Base-by-base conservation (phyloP, 2,888 invertebrate species). In the Amphiduros pacificus region DNA sequence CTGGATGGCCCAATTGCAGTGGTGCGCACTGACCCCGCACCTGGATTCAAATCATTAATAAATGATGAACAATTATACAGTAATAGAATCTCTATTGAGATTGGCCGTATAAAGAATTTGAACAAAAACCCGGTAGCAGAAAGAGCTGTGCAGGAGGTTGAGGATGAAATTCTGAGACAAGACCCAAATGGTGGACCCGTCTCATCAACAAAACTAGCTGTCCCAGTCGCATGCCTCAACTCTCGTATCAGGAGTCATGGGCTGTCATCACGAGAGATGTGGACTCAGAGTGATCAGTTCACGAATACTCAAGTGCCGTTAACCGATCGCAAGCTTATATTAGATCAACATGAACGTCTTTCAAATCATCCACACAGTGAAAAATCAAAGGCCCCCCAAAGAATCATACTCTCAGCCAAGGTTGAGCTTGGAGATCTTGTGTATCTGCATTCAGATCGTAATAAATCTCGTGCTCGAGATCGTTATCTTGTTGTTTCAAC, bases 111-210 rank as follows among this genome's bases (percentile, higher is more conserved):
- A 9, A 44, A 5, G 22, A 71, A 71, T 32, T 4, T 24, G 11
- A 69, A 68, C 55, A 71, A 72, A 55, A 73, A 71, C 53, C 70
- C 71, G 11, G 65, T 72, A 0, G 72, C 71, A 17, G 71, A 72
- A 63, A 65, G 63, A 32, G 71, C 71, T n/a, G 61, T 74, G 20
- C 64, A 61, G 26, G 73, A 74, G 61, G 56, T 73, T 5, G 65
- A 66, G 44, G 62, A 60, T 26, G 70, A 73, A 58, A 51, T 72
- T 9, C 51, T 73, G n/a, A 66, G 67, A 1, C 58, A 65, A 27
- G 65, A 72, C 27, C 66, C 68, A 26, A 11, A 44, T 6, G 44
- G 57, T 27, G 63, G 58, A 4, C 5, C 62, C 9, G n/a, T 70
- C 17, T 50, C 66, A 3, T 54, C 56, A 20, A 24, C 66, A 1